A percentile compares a stretch with the other conserved stretches of the same genome.
Evolutionary conservation across 2,797 vertebrate genomes (phyloP).

Genomic region (Lepilemur septentrionalis): DNA sequence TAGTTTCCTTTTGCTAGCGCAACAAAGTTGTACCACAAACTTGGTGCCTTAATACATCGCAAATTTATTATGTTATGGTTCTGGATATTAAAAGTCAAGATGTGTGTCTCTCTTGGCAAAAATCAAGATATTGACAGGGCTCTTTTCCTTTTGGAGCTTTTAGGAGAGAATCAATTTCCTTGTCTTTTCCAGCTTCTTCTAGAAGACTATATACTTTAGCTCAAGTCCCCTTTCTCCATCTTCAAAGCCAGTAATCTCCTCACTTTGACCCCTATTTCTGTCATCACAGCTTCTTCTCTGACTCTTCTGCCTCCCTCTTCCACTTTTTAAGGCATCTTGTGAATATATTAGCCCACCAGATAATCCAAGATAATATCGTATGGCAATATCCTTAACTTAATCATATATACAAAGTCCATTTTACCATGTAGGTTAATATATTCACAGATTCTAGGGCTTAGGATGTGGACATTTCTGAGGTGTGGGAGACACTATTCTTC

Average conservation of each 20-base stretch:
- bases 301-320: not conserved
- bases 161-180: not conserved
- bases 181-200: not conserved
- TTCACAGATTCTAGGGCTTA: not conserved
- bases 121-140: not conserved
- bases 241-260: not conserved
- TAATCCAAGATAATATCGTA: not conserved
- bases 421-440: not conserved
- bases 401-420: not conserved
- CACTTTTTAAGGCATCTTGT: not conserved
- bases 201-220: not conserved
- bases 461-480: not conserved
- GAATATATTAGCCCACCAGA: not conserved
- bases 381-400: not conserved
- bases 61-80: not conserved
- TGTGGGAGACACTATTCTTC: not conserved
- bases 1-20: not conserved
- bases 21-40: not conserved
- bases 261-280: not conserved
- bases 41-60: not conserved
- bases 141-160: not conserved
- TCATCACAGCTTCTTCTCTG: not conserved
- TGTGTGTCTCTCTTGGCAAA: not conserved
- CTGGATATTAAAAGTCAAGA: not conserved
- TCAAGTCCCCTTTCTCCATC: not conserved